Evolutionary conservation across 2,888 invertebrate species (phyloP).

Genomic region (Carterocephalus palaemon): DNA sequence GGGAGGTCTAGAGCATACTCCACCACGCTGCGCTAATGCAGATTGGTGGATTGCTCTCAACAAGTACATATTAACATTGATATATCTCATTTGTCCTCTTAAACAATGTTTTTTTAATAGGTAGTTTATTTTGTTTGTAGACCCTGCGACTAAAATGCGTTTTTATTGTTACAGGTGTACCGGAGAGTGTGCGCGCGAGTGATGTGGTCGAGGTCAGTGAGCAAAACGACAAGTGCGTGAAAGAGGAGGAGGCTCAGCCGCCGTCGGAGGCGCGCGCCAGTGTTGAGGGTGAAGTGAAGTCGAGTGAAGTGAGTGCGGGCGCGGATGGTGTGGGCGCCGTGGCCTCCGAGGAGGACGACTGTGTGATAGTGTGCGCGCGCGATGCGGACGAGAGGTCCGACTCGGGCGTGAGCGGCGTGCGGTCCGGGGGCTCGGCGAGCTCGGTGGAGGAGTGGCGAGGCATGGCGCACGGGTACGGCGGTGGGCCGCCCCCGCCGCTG

Average conservation of each 20-base stretch:
- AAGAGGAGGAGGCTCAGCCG: slow-evolving; percentile 57
- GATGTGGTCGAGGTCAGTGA: slow-evolving; percentile 68
- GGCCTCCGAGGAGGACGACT: slow-evolving; percentile 81
- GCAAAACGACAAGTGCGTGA: slow-evolving; percentile 68
- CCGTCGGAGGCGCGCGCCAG: slow-evolving; percentile 48
- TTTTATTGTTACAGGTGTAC: slow-evolving; percentile 64
- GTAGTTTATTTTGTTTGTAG: too few relatives aligned
- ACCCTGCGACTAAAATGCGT: too few relatives aligned
- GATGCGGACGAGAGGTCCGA: slow-evolving; percentile 80
- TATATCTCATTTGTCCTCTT: too few relatives aligned
- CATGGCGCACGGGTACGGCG: slow-evolving; percentile 85
- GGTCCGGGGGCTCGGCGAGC: slow-evolving; percentile 85
- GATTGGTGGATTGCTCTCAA: too few relatives aligned
- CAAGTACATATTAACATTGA: too few relatives aligned
- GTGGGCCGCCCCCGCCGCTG: slow-evolving; percentile 79
- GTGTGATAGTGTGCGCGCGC: slow-evolving; percentile 81
- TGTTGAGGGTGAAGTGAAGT: slow-evolving; percentile 71
- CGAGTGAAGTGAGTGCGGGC: slow-evolving; percentile 70
- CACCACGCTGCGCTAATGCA: too few relatives aligned
- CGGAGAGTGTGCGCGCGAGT: slow-evolving; percentile 68
- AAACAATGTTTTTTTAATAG: too few relatives aligned
- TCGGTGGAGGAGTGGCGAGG: slow-evolving; percentile 88
- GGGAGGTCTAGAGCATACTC: too few relatives aligned
- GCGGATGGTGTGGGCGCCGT: slow-evolving; percentile 76
- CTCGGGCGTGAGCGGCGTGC: slow-evolving; percentile 86